A percentile compares a stretch with the other conserved stretches of the same genome.
These are phyloP conservation scores for Clarias pachynema DNA, from an alignment of 2,797 vertebrate species.

Conservation along the genomic window DNA sequence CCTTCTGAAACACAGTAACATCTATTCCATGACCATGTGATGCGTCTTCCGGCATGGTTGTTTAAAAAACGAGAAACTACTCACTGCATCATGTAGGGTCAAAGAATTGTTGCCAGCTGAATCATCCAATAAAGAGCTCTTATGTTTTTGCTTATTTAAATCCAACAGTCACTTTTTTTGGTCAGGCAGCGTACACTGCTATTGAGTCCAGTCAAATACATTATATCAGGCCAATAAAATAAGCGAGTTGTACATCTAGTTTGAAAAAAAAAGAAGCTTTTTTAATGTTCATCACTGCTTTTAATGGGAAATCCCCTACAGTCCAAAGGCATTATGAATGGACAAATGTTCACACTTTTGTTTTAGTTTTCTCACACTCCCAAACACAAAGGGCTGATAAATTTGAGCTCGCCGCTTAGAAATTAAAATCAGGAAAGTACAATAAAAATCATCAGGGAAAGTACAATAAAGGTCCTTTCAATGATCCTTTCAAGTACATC, in stretches of 20 bases:
- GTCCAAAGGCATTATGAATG: background rate
- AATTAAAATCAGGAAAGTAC: background rate
- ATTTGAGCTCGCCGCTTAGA: background rate
- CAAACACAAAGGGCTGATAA: background rate
- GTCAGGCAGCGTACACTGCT: too few relatives aligned
- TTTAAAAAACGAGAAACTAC: too few relatives aligned
- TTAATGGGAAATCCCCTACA: background rate
- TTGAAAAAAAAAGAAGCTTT: too few relatives aligned
- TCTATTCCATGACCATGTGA: too few relatives aligned
- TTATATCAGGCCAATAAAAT: background rate
- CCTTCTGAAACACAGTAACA: too few relatives aligned
- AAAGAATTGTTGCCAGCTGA: too few relatives aligned
- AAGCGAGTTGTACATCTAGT: too few relatives aligned
- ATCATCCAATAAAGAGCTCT: too few relatives aligned
- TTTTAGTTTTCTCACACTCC: background rate
- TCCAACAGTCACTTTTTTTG: too few relatives aligned
- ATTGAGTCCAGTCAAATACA: background rate
- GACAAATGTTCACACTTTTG: background rate
- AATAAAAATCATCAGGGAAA: background rate
- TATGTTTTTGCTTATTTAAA: too few relatives aligned
- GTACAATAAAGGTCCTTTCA: background rate
- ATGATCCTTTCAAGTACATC: background rate
- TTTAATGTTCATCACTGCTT: background rate
- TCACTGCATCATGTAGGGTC: too few relatives aligned
- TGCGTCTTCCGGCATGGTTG: too few relatives aligned